Base-by-base conservation (phyloP, 2,888 invertebrate genomes). In the Leptinotarsa haldemani region DNA sequence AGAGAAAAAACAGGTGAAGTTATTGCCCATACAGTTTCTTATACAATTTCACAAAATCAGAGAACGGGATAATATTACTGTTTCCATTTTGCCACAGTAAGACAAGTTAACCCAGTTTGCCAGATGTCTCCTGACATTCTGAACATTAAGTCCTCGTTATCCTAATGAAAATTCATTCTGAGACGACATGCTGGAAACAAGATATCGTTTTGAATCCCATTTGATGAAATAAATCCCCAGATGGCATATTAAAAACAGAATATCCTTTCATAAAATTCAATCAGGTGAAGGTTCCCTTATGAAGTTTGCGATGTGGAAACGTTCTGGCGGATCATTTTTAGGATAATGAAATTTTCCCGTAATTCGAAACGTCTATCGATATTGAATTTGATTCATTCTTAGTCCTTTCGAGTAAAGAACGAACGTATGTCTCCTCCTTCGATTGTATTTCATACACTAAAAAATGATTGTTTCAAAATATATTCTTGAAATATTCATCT, bases 161-260 rank as follows among this genome's bases (percentile, higher is more conserved):
- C n/a, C 50, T 50, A n/a, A 50, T 50, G 50, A 50, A 50, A 50
- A 50, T 50, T 50, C 13, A 50, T 50, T 50, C n/a, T 50, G n/a
- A 50, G 50, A 50, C 50, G 50, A 4, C 50, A 50, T n/a, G 50
- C n/a, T 50, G 50, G 50, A 50, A 50, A 50, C 50, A n/a, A 50
- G 50, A 50, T 50, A 50, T 50, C 50, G 16, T 50, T 50, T 16
- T 5, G 7, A 50, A 50, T 50, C 50, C 50, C 50, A 50, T 50
- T 50, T 50, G 50, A 50, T 50, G n/a, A 16, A 50, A 50, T 50
- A 50, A 15, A 50, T n/a, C 50, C 16, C 50, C 15, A 13, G 50
- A 50, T 50, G 50, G 50, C n/a, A 15, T 50, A 50, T 50, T 50
- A 50, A 50, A 50, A 50, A 50, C n/a, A 50, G 16, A 50, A 50